Percentiles rank a stretch among this genome's conserved stretches.
phyloP scores from a whole-genome alignment of 1,140 invertebrate species.

The Leptinotarsa defecta region DNA sequence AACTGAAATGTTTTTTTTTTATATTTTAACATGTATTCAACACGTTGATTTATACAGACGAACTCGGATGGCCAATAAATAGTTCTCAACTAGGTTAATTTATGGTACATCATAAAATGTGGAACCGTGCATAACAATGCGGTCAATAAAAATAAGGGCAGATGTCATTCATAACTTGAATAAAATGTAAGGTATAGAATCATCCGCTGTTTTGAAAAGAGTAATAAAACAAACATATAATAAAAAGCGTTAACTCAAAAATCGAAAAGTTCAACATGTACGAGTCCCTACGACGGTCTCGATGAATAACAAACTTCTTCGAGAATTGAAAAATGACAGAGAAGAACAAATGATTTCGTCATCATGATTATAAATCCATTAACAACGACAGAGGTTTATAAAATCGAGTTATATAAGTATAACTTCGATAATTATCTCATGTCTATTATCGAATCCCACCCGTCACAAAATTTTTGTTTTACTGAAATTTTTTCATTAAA shows the following conservation, averaged over 20 bases:
- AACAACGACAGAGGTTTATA: too few species aligned
- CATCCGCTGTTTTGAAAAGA: not conserved
- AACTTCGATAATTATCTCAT: too few species aligned
- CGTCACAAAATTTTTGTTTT: too few species aligned
- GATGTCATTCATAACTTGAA: constrained; percentile 13
- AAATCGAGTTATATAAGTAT: too few species aligned
- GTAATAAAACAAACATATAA: not conserved
- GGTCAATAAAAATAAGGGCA: constrained; percentile 25
- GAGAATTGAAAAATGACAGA: too few species aligned
- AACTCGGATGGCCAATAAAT: not conserved
- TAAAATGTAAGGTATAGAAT: not conserved
- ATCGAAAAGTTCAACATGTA: not conserved
- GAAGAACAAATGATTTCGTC: too few species aligned
- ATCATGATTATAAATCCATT: too few species aligned
- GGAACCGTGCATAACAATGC: constrained; percentile 17
- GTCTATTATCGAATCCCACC: too few species aligned
- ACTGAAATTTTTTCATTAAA: too few species aligned
- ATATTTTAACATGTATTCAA: not conserved
- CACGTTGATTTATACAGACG: not conserved
- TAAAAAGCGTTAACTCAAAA: not conserved
- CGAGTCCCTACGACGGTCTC: too few species aligned
- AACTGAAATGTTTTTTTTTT: too few species aligned
- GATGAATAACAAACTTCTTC: too few species aligned
- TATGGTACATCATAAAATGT: constrained; percentile 13
- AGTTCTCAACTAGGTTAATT: constrained; percentile 1